These are phyloP conservation scores for Poecilia picta DNA, from an alignment of 2,797 vertebrate species.

Conservation along the genomic window DNA sequence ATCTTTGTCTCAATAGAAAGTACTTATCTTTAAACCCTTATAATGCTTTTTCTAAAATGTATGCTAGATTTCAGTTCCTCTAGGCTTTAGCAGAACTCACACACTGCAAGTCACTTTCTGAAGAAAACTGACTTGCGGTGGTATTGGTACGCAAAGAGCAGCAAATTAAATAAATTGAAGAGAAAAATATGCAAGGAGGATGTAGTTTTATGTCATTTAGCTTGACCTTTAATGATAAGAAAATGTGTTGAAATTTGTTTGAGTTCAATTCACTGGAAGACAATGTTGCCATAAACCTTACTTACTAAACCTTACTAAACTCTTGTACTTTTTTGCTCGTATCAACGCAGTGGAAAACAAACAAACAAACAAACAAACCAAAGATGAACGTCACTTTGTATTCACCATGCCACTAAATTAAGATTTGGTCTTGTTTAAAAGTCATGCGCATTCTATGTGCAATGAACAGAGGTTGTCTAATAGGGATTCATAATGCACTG, in stretches of 20 bases:
- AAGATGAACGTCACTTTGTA: constrained; percentile 27
- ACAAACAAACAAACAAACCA: constrained; percentile 38
- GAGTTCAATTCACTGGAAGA: constrained; percentile 31
- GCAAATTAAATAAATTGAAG: constrained; percentile 39
- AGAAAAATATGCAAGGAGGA: constrained; percentile 9
- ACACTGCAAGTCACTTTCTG: constrained; percentile 20
- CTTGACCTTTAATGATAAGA: constrained; percentile 49
- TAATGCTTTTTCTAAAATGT: constrained; percentile 33
- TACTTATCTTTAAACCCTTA: constrained; percentile 33
- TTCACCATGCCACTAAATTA: constrained; percentile 28
- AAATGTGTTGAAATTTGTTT: constrained; percentile 39
- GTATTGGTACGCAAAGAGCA: constrained; percentile 42
- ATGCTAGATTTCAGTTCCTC: constrained; percentile 41
- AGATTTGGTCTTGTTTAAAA: constrained; percentile 42
- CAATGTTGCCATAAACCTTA: constrained; percentile 22
- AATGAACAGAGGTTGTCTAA: constrained; percentile 44
- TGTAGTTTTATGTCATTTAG: constrained; percentile 57
- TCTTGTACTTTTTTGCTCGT: constrained; percentile 5
- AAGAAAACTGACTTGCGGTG: constrained; percentile 15
- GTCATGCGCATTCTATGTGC: constrained; percentile 40
- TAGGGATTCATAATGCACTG: constrained; percentile 63
- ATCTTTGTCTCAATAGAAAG: constrained; percentile 54
- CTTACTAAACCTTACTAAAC: not conserved
- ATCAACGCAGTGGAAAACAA: constrained; percentile 20
- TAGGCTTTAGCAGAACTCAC: constrained; percentile 45